A percentile compares a stretch with the other conserved stretches of the same genome.
These are phyloP conservation scores for Chelonia mydas DNA, from an alignment of 2,797 vertebrate genomes.

Conservation along the genomic window DNA sequence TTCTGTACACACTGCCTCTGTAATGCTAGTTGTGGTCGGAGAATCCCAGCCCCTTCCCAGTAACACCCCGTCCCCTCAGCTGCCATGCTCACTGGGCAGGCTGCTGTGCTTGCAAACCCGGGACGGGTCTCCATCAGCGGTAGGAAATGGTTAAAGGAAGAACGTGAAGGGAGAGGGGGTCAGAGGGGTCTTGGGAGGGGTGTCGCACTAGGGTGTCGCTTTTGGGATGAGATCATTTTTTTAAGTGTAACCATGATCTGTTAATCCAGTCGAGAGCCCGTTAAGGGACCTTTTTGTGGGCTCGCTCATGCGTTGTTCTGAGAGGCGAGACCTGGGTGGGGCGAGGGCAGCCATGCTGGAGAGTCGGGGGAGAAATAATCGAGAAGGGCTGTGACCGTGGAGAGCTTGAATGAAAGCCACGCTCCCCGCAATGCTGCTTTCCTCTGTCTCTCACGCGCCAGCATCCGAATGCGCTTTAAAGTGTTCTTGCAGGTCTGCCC, in stretches of 20 bases:
- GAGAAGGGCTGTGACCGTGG: neutral
- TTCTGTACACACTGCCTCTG: neutral
- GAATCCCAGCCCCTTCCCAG: neutral
- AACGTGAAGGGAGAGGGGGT: neutral
- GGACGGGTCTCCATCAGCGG: neutral
- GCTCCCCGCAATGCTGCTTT: accelerated
- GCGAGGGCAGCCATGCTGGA: neutral
- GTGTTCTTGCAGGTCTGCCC: neutral
- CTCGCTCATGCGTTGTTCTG: neutral
- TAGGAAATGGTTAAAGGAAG: neutral
- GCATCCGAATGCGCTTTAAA: accelerated
- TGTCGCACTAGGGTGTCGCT: neutral
- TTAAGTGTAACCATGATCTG: neutral
- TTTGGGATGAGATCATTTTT: neutral
- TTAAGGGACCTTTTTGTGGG: constrained; percentile 1
- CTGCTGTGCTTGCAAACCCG: neutral
- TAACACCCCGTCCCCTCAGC: neutral
- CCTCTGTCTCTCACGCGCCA: accelerated
- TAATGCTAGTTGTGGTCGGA: neutral
- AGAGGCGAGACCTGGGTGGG: constrained; percentile 13
- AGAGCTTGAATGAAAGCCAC: accelerated
- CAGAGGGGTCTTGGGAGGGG: too few species aligned
- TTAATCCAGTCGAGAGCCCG: neutral
- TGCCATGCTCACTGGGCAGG: neutral
- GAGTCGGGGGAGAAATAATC: neutral